These are phyloP conservation scores for Dallia pectoralis DNA, from an alignment of 2,797 vertebrate species.

Conservation along the genomic window DNA sequence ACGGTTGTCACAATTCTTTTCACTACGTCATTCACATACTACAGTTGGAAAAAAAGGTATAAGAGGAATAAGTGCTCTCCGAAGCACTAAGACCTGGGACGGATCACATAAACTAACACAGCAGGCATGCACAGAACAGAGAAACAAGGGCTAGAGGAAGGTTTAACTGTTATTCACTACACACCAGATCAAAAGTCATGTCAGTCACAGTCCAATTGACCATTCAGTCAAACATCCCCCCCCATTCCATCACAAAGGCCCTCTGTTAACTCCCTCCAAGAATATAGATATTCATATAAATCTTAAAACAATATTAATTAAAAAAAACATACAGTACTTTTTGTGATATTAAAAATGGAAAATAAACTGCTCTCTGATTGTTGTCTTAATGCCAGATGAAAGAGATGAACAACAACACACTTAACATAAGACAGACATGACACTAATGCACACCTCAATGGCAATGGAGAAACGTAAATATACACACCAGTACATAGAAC, in stretches of 20 bases:
- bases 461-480: constrained; percentile 18
- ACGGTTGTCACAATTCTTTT: constrained; percentile 61
- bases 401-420: constrained; percentile 12
- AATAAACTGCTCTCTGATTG: constrained; percentile 36
- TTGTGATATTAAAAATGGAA: constrained; percentile 38
- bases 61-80: constrained; percentile 50
- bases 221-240: constrained; percentile 1
- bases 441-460: constrained; percentile 10
- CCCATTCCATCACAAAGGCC: constrained; percentile 29
- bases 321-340: constrained; percentile 52
- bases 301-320: constrained; percentile 59
- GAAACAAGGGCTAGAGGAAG: constrained; percentile 48
- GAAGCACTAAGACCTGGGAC: constrained; percentile 52
- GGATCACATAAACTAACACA: constrained; percentile 74
- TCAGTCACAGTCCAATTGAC: constrained; percentile 19
- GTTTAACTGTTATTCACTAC: constrained; percentile 20
- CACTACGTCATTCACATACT: constrained; percentile 73
- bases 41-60: constrained; percentile 71
- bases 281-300: constrained; percentile 66
- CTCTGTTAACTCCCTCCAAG: constrained; percentile 58
- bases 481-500: constrained; percentile 17
- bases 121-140: constrained; percentile 74
- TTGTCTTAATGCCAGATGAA: constrained; percentile 51
- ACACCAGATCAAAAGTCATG: constrained; percentile 25
- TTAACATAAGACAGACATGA: constrained; percentile 16